Evolutionary conservation across 2,888 invertebrate species (phyloP).

Genomic region (Euplagia quadripunctaria): DNA sequence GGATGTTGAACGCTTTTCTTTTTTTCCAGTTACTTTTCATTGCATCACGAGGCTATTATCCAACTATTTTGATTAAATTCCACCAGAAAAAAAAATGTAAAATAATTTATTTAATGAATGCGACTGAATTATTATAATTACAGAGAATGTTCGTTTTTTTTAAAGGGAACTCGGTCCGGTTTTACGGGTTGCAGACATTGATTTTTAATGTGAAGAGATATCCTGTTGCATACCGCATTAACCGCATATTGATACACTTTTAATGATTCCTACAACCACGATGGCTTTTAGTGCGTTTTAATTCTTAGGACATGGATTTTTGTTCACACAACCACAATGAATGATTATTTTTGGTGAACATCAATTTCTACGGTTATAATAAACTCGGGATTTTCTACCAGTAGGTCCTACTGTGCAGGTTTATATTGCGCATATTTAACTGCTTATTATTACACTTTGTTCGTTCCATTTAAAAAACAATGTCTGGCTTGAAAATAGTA

Average conservation of each 20-base stretch:
- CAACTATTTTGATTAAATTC: constrained; percentile 1
- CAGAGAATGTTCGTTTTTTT: constrained; percentile 26
- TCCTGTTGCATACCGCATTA: constrained; percentile 52
- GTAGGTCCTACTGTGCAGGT: not conserved
- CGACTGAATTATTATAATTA: constrained; percentile 13
- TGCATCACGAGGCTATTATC: not conserved
- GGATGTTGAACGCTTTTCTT: not conserved
- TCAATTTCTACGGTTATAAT: not conserved
- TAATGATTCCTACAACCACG: constrained; percentile 55
- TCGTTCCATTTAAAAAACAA: not conserved
- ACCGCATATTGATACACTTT: constrained; percentile 60
- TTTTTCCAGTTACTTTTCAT: not conserved
- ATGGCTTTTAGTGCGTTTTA: constrained; percentile 27
- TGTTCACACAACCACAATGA: not conserved
- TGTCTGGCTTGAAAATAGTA: too few relatives aligned
- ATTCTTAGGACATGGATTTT: constrained; percentile 16
- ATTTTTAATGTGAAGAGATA: constrained; percentile 37
- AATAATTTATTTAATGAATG: not conserved
- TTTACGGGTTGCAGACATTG: constrained; percentile 25
- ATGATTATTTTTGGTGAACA: not conserved
- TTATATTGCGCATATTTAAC: not conserved
- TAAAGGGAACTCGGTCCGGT: constrained; percentile 36
- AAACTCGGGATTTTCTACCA: not conserved
- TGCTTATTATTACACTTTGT: not conserved
- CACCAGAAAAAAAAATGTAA: not conserved